phyloP scores from a whole-genome alignment of 2,888 invertebrate genomes.

The Cerastis rubricosa region DNA sequence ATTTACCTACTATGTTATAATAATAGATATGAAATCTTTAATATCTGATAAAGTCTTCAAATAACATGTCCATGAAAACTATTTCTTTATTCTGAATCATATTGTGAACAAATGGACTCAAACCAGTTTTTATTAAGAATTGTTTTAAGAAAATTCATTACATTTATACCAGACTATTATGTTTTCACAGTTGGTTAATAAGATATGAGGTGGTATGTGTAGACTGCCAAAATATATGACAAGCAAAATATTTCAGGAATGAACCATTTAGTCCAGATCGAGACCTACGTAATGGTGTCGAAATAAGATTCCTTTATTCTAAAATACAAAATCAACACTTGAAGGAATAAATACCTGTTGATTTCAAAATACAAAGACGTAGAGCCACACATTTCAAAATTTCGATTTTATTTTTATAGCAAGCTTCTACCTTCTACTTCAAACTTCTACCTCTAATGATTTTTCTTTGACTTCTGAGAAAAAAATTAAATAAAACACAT shows the following conservation, averaged over 20 bases:
- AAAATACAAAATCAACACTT: conserved; percentile 11
- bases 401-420: conserved; percentile 1
- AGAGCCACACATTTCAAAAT: neutral
- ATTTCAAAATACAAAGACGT: conserved; percentile 9
- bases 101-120: neutral
- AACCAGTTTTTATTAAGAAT: conserved; percentile 16
- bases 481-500: neutral
- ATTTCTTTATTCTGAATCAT: neutral
- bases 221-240: conserved; percentile 23
- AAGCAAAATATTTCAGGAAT: conserved; percentile 35
- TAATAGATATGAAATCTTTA: conserved; percentile 12
- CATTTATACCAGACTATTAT: neutral
- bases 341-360: conserved; percentile 22
- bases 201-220: conserved; percentile 1
- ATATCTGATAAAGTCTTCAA: neutral
- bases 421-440: too few species aligned
- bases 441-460: too few species aligned
- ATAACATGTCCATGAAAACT: neutral
- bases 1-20: conserved; percentile 12
- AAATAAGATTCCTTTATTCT: conserved; percentile 18
- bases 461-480: conserved; percentile 17
- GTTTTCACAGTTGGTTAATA: conserved; percentile 25
- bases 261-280: neutral
- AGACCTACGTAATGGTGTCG: neutral
- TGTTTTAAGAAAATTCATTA: conserved; percentile 4